These are phyloP conservation scores for Anagyrus pseudococci DNA, from an alignment of 2,888 invertebrate species.

Conservation along the genomic window DNA sequence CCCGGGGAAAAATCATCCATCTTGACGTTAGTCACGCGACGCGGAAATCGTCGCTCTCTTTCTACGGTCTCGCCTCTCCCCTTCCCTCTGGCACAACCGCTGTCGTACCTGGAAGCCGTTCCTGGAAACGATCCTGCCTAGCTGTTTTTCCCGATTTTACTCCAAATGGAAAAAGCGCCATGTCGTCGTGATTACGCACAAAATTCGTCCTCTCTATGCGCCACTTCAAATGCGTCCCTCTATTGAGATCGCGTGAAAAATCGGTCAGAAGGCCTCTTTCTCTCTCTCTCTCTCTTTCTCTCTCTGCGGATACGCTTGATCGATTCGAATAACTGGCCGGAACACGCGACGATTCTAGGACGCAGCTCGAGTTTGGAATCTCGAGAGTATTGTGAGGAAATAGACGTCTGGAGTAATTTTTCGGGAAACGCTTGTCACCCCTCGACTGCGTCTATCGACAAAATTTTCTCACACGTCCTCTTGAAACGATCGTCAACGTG, in stretches of 20 bases:
- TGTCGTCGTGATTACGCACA: conserved; percentile 20
- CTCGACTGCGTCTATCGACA: no score
- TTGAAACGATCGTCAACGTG: no score
- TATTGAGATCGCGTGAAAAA: conserved; percentile 5
- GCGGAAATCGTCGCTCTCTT: conserved; percentile 16
- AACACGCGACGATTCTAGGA: no score
- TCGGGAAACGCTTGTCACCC: no score
- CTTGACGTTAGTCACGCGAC: conserved; percentile 27
- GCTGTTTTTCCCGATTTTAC: conserved; percentile 12
- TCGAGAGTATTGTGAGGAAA: no score
- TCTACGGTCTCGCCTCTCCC: neutral
- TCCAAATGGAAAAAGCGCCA: neutral
- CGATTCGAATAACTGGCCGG: no score
- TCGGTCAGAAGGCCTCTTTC: conserved; percentile 9
- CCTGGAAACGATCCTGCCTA: conserved; percentile 19
- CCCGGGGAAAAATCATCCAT: conserved; percentile 24
- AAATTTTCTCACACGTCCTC: no score
- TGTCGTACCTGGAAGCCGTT: conserved; percentile 1
- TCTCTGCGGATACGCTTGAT: no score
- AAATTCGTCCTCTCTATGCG: conserved; percentile 4
- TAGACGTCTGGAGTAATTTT: no score
- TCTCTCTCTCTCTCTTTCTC: no score
- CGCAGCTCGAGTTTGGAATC: no score
- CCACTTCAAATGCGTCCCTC: neutral
- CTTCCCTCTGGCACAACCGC: conserved; percentile 5